Percentiles rank a stretch among this genome's conserved stretches.
Evolutionary conservation across 2,113 vertebrate species (phyloP).

Genomic region (Pandion haliaetus): DNA sequence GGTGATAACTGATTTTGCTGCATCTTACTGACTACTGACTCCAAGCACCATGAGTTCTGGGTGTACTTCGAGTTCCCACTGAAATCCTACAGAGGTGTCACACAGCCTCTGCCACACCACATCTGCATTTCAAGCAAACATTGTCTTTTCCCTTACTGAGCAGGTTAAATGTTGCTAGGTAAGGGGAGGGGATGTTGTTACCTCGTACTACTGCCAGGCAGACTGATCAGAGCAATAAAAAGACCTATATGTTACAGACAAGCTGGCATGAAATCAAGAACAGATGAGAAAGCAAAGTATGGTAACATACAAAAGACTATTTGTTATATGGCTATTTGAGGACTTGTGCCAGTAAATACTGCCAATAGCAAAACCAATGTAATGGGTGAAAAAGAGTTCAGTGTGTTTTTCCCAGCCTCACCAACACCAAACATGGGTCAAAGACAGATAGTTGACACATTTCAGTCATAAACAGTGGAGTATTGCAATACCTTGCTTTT

Average conservation of each 20-base stretch:
- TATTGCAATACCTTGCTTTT: neutral
- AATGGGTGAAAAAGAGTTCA: neutral
- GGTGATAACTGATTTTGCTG: neutral
- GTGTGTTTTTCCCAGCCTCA: neutral
- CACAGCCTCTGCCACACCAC: rapidly evolving
- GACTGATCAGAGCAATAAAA: neutral
- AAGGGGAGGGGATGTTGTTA: neutral
- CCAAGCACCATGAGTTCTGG: neutral
- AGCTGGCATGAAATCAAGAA: neutral
- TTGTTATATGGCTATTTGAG: neutral
- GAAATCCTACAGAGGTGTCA: neutral
- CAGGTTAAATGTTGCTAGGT: neutral
- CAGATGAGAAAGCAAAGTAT: neutral
- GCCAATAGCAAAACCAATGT: neutral
- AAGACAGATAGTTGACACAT: neutral
- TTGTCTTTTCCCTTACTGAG: neutral
- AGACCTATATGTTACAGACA: neutral
- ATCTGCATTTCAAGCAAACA: neutral
- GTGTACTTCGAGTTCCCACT: neutral
- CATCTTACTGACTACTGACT: neutral
- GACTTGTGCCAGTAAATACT: neutral
- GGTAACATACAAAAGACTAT: neutral
- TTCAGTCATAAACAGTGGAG: neutral
- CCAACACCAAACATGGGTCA: neutral
- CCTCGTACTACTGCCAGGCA: neutral